Base-by-base conservation (phyloP, 2,888 invertebrate genomes). In the Desoria tigrina region DNA sequence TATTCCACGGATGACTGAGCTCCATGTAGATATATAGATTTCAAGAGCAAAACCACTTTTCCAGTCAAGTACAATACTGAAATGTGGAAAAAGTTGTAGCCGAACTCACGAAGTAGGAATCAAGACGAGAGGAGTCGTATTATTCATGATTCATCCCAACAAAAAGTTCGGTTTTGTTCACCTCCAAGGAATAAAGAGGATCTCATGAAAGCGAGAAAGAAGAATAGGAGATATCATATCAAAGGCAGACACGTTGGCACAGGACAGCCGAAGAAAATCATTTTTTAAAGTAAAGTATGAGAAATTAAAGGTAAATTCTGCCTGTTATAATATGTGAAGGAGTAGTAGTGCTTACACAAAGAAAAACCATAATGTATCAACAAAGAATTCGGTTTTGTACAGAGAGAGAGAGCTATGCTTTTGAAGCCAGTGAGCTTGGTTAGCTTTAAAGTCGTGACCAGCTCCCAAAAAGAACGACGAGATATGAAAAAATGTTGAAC, bases 371-470 rank as follows among this genome's bases (percentile, higher is more conserved):
- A 45, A 45, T 45, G 45, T 6, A 45, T 21, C 45, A 45, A 45
- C 45, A 45, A 45, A 45, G 16, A 45, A 45, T 45, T 45, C 45
- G 45, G 45, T 45, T 21, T 16, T 6, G 45, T 45, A 18, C 16
- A 16, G n/a, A 9, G 6, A 18, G 45, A 45, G 45, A n/a, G n/a
- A n/a, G n/a, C n/a, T n/a, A n/a, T n/a, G n/a, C n/a, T n/a, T n/a
- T n/a, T 45, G 6, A 11, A 32, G 32, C 11, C 45, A 45, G n/a
- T 45, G 21, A 21, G 45, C 45, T 45, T 4, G 45, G 45, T 45
- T 45, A 11, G 45, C 45, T 45, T 6, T 42, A 39, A 42, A 67
- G 42, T 76, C 76, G 76, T 76, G 76, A 76, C 76, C 49, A 50
- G 74, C 73, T 75, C 73, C 69, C 74, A 72, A 67, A 58, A 58